Base-by-base conservation (phyloP, 2,797 vertebrate genomes). In the Sardinella longiceps region DNA sequence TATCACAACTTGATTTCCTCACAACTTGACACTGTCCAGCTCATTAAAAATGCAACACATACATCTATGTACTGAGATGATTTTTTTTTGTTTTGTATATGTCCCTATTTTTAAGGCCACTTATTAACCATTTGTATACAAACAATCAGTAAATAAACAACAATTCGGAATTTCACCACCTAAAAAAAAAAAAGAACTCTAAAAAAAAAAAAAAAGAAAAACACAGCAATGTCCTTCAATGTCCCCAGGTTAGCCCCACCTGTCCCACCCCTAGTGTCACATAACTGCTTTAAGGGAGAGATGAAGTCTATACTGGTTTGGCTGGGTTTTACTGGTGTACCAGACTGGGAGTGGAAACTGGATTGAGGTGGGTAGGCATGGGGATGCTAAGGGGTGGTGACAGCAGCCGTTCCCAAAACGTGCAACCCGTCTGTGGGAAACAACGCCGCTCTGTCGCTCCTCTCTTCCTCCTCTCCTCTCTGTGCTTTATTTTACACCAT, bases 401-500 rank as follows among this genome's bases (percentile, higher is more conserved):
- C 66, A 39, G 70, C 70, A 43, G 37, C 43, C 37, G 18, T 43
- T 77, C 70, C 37, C 33, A 77, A 77, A 77, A 77, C 70, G 37
- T 77, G 43, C 70, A 43, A 77, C 70, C 18, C 70, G 37, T 77
- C 10, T 43, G 70, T 43, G 18, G 70, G 20, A 80, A 80, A 80
- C 25, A 43, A 80, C 12, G 60, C 46, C 15, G 14, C 1, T 37
- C 46, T 11, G 20, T 28, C 37, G 77, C 37, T 60, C 28, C 30
- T 51, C 45, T 63, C 48, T 80, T 30, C 28, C n/a, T 30, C 33
- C 66, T 43, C 70, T 39, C 30, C 37, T 18, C 63, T 70, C 30
- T 18, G 18, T 39, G 20, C 5, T 6, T 37, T 88, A 1, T 10
- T 88, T 95, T 96, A 99, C 91, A 99, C 98, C 98, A 99, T 99